A percentile compares a stretch with the other conserved stretches of the same genome.
Evolutionary conservation across 2,797 vertebrate genomes (phyloP).

Genomic region (Cyprinella venusta): DNA sequence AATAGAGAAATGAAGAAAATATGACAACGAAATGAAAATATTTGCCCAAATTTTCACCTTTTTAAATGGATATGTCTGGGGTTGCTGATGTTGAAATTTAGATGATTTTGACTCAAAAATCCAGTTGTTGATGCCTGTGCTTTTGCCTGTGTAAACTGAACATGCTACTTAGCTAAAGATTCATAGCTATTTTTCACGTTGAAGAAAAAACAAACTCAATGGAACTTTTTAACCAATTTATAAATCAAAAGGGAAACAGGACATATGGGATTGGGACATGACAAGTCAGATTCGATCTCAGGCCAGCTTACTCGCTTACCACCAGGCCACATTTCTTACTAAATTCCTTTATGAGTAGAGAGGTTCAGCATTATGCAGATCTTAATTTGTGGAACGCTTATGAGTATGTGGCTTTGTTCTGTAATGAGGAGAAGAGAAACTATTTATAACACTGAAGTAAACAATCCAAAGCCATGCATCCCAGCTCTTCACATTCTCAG

Average conservation of each 20-base stretch:
- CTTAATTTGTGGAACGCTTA: not conserved
- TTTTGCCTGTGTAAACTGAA: not conserved
- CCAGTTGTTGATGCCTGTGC: conserved; percentile 3
- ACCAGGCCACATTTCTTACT: not conserved
- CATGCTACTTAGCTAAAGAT: not conserved
- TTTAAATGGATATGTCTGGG: not conserved
- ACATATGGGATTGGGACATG: too few relatives aligned
- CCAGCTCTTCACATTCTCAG: not conserved
- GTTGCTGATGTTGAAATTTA: conserved; percentile 23
- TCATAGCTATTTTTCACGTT: not conserved
- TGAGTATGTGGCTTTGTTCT: conserved; percentile 47
- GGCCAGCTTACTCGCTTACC: not conserved
- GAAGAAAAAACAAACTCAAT: not conserved
- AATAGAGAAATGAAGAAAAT: conserved; percentile 20
- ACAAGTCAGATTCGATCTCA: not conserved
- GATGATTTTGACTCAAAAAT: conserved; percentile 19
- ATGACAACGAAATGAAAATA: not conserved
- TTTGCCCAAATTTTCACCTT: not conserved
- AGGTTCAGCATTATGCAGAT: not conserved
- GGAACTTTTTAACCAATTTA: not conserved
- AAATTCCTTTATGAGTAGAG: not conserved
- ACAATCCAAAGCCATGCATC: conserved; percentile 18
- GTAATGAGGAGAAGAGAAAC: conserved; percentile 49
- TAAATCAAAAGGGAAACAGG: too few relatives aligned
- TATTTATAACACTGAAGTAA: conserved; percentile 46